Percentiles rank a stretch among this genome's conserved stretches.
Evolutionary conservation across 2,888 invertebrate species (phyloP).

Genomic region (Eupithecia vulgata): DNA sequence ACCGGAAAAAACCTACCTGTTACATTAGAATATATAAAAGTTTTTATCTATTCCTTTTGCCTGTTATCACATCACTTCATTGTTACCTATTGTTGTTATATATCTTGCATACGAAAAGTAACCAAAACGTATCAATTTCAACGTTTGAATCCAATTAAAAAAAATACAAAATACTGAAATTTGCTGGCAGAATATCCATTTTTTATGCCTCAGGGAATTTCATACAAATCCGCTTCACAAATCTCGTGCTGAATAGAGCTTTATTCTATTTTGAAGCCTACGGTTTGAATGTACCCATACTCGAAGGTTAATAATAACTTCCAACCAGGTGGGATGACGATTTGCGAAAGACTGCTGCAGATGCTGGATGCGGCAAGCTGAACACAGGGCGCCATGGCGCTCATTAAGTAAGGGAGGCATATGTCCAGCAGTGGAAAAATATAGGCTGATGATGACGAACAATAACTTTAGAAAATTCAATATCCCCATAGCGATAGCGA

Average conservation of each 20-base stretch:
- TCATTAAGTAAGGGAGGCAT: no score
- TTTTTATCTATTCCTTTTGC: no score
- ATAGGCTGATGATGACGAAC: no score
- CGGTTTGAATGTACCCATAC: neutral
- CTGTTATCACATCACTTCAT: neutral
- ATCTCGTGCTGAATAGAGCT: neutral
- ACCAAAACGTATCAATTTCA: neutral
- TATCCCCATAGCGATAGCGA: constrained; percentile 19
- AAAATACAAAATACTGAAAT: neutral
- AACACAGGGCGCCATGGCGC: no score
- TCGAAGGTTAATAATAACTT: neutral
- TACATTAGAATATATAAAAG: no score
- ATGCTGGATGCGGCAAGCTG: no score
- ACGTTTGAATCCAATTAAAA: neutral
- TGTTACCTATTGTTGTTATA: neutral
- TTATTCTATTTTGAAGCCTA: neutral
- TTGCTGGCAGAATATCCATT: constrained; percentile 2
- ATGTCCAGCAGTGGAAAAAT: no score
- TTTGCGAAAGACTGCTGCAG: no score
- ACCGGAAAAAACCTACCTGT: no score
- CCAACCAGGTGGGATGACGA: no score
- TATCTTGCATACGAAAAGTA: neutral
- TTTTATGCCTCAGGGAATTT: neutral
- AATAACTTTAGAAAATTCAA: constrained; percentile 20
- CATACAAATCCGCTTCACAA: neutral